These are phyloP conservation scores for Delia radicum DNA, from an alignment of 1,140 invertebrate genomes.

Conservation along the genomic window DNA sequence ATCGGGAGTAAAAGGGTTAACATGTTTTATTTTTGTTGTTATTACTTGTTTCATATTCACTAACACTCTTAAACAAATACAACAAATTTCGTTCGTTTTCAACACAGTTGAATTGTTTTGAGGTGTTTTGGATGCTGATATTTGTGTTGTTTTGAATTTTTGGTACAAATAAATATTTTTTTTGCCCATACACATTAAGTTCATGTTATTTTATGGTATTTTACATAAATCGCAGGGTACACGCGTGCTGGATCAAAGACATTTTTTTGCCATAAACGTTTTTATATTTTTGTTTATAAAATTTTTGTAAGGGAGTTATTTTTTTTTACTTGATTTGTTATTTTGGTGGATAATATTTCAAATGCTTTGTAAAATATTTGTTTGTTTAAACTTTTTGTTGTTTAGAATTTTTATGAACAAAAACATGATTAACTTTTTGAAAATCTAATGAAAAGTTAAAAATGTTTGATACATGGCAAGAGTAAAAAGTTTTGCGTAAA, in stretches of 20 bases:
- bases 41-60: no score
- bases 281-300: background rate
- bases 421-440: background rate
- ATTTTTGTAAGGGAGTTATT: background rate
- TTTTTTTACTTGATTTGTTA: background rate
- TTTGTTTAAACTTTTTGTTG: background rate
- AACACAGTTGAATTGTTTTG: no score
- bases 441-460: constrained; percentile 2
- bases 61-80: no score
- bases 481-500: no score
- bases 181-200: no score
- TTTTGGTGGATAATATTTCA: no score
- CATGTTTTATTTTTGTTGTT: no score
- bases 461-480: background rate
- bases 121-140: no score
- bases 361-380: background rate
- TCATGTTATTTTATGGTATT: background rate
- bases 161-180: no score
- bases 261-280: background rate
- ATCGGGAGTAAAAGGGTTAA: no score
- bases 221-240: background rate
- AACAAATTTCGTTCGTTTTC: no score
- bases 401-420: background rate
- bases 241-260: background rate
- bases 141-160: no score